Conservation (phyloP, 2,113 vertebrate genomes). For the Scytalopus superciliaris region DNA sequence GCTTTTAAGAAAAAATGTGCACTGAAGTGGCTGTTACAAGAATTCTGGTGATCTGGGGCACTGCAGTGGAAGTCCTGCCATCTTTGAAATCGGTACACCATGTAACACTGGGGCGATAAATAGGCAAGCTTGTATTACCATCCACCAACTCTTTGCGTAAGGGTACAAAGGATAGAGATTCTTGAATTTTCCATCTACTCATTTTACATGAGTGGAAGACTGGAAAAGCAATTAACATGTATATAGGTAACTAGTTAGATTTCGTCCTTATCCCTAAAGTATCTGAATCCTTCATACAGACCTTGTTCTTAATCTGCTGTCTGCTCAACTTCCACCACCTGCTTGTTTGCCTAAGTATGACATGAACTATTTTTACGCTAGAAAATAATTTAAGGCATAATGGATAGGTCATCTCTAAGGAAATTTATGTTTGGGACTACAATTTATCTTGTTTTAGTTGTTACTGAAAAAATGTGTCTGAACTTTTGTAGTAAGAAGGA, state of each 20-base stretch:
- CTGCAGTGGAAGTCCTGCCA: background rate
- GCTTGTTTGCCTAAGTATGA: background rate
- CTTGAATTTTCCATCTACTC: constrained; percentile 37
- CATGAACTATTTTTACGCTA: background rate
- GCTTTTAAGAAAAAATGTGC: background rate
- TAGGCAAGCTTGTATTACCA: background rate
- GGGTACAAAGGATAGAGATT: constrained; percentile 32
- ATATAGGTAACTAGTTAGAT: background rate
- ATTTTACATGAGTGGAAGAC: background rate
- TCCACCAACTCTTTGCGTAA: background rate
- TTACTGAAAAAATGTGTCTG: background rate
- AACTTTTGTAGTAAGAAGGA: background rate
- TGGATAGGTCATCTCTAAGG: background rate
- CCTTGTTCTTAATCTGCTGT: background rate
- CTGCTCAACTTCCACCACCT: background rate
- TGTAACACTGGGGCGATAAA: background rate
- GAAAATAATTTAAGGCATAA: background rate
- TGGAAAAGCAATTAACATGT: constrained; percentile 44
- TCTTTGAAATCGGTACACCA: background rate
- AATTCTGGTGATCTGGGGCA: background rate
- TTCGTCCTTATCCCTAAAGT: background rate
- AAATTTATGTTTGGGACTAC: background rate
- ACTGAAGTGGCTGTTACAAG: background rate
- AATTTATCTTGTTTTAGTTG: background rate
- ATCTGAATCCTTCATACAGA: background rate